Evolutionary conservation across 1,140 invertebrate genomes (phyloP).

Genomic region (Onthophagus taurus): DNA sequence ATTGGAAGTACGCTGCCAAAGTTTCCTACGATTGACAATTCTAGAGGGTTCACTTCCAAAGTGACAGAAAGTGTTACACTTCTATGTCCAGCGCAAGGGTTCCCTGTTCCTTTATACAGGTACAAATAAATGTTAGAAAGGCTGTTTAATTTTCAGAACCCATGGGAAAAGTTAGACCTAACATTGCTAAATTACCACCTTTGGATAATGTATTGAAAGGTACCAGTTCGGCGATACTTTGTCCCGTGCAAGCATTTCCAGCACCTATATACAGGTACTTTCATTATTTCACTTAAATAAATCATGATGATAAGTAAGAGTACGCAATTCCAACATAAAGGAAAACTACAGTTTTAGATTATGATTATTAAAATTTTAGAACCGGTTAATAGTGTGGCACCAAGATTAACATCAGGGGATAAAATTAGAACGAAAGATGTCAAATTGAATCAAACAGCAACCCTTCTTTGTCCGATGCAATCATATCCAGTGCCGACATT

Average conservation of each 20-base stretch:
- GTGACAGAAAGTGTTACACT: constrained; percentile 41
- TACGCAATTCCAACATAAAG: constrained; percentile 54
- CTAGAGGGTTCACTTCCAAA: constrained; percentile 26
- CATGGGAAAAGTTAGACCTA: constrained; percentile 55
- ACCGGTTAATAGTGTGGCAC: constrained; percentile 59
- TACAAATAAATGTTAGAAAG: constrained; percentile 32
- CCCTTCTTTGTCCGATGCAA: constrained; percentile 50
- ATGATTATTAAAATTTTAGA: constrained; percentile 39
- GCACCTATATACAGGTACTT: constrained; percentile 48
- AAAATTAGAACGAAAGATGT: constrained; percentile 37
- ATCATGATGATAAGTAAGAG: too few species aligned
- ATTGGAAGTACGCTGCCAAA: constrained; percentile 47
- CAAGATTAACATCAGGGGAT: constrained; percentile 62
- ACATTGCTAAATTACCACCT: constrained; percentile 5
- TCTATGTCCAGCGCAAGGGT: constrained; percentile 55
- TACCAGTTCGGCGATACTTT: constrained; percentile 39
- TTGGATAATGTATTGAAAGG: constrained; percentile 8
- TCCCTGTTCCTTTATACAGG: constrained; percentile 53
- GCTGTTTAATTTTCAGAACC: constrained; percentile 47
- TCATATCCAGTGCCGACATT: constrained; percentile 58
- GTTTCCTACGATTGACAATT: constrained; percentile 40
- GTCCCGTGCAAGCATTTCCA: constrained; percentile 58
- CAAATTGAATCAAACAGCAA: constrained; percentile 43
- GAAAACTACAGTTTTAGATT: background rate
- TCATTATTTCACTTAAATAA: constrained; percentile 10